A percentile compares a stretch with the other conserved stretches of the same genome.
These are phyloP conservation scores for Synanthedon tipuliformis DNA, from an alignment of 2,888 invertebrate species.

Conservation along the genomic window DNA sequence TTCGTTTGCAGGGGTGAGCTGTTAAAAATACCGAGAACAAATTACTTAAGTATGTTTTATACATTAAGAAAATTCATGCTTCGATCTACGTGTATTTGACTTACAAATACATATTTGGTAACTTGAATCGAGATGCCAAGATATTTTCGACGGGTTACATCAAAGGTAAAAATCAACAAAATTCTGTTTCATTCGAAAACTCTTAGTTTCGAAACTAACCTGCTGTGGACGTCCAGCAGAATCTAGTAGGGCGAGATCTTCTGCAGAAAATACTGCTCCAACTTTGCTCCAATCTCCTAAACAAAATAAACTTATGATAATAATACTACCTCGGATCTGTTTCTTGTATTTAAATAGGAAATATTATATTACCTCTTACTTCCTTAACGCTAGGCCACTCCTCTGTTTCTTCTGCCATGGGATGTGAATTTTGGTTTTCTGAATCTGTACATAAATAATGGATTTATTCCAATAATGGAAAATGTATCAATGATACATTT, in stretches of 20 bases:
- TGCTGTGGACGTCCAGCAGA: conserved; percentile 49
- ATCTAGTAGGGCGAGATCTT: conserved; percentile 58
- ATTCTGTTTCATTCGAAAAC: too few species aligned
- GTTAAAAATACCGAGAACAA: conserved; percentile 9
- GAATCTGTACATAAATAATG: conserved; percentile 26
- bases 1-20: conserved; percentile 48
- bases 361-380: conserved; percentile 38
- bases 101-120: neutral
- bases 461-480: neutral
- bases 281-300: conserved; percentile 55
- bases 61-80: too few species aligned
- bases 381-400: conserved; percentile 64
- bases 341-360: too few species aligned
- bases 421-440: conserved; percentile 38
- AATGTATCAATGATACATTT: neutral
- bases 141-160: too few species aligned
- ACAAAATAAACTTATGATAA: conserved; percentile 1
- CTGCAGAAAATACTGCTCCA: conserved; percentile 63
- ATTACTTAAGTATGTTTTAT: neutral
- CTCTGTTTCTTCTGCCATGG: conserved; percentile 40
- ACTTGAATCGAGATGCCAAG: neutral
- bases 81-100: neutral
- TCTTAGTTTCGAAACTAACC: conserved; percentile 15
- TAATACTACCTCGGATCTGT: too few species aligned
- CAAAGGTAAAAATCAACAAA: too few species aligned